These are phyloP conservation scores for Brachionus rotundiformis DNA, from an alignment of 1,140 invertebrate species.

Conservation along the genomic window DNA sequence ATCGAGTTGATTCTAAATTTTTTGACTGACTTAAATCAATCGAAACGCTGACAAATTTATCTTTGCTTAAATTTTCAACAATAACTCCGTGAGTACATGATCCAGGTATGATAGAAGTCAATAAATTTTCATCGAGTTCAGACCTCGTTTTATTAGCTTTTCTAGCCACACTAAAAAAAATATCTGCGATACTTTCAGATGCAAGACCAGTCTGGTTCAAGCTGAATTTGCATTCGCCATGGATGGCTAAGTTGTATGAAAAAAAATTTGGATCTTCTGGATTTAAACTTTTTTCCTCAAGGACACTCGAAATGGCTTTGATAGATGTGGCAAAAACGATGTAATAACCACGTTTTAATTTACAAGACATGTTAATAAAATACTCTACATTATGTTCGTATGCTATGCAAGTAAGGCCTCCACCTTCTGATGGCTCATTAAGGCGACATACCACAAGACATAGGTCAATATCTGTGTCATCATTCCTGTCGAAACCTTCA, in stretches of 20 bases:
- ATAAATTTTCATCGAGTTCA: not conserved
- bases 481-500: slow-evolving; percentile 25
- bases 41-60: not conserved
- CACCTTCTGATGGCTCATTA: not conserved
- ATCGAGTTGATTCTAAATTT: slow-evolving; percentile 38
- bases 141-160: not conserved
- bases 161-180: slow-evolving; percentile 37
- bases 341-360: slow-evolving; percentile 29
- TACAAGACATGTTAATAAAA: slow-evolving; percentile 35
- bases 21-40: slow-evolving; percentile 36
- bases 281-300: not conserved
- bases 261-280: slow-evolving; percentile 41
- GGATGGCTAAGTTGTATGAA: slow-evolving; percentile 32
- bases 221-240: slow-evolving; percentile 30
- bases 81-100: slow-evolving; percentile 29
- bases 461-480: slow-evolving; percentile 29
- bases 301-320: slow-evolving; percentile 24
- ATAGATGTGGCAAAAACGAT: slow-evolving; percentile 46
- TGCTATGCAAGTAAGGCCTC: not conserved
- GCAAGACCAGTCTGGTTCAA: slow-evolving; percentile 7
- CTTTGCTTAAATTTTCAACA: slow-evolving; percentile 41
- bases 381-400: slow-evolving; percentile 49
- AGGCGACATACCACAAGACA: slow-evolving; percentile 19
- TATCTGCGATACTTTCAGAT: slow-evolving; percentile 3
- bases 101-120: slow-evolving; percentile 11